phyloP scores from a whole-genome alignment of 1,140 invertebrate species.

The Bombus confusus region DNA sequence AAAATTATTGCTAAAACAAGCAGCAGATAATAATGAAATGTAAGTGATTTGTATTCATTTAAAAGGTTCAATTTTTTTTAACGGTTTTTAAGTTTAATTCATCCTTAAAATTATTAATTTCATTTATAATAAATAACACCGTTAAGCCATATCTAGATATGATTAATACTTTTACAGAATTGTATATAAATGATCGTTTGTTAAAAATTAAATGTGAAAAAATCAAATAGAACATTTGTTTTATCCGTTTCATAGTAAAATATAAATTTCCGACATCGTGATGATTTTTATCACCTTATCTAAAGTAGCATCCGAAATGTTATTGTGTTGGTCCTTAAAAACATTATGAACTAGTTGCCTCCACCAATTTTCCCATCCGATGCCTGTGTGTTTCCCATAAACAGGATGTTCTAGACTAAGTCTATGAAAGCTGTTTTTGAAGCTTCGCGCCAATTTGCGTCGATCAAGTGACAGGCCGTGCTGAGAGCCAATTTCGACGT shows the following conservation, averaged over 20 bases:
- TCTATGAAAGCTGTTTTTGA: constrained; percentile 85
- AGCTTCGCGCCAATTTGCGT: constrained; percentile 84
- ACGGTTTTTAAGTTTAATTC: neutral
- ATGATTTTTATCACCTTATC: constrained; percentile 69
- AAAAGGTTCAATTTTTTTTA: neutral
- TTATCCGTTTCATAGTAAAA: neutral
- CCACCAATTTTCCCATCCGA: constrained; percentile 94
- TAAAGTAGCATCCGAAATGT: constrained; percentile 63
- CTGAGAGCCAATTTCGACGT: constrained; percentile 86
- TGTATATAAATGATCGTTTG: neutral
- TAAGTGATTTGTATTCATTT: neutral
- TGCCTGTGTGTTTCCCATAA: constrained; percentile 87
- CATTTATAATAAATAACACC: neutral
- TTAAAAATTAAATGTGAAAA: neutral
- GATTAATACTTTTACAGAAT: neutral
- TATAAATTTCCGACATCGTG: neutral
- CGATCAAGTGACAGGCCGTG: constrained; percentile 86
- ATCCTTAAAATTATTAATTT: neutral
- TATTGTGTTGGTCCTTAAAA: constrained; percentile 82
- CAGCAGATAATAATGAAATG: neutral
- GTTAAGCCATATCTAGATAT: neutral
- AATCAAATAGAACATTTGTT: neutral
- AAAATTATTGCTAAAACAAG: neutral
- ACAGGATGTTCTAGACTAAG: constrained; percentile 89
- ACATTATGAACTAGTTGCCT: constrained; percentile 85